A percentile compares a stretch with the other conserved stretches of the same genome.
Evolutionary conservation across 2,888 invertebrate species (phyloP).

Genomic region (Schizaphis graminum): DNA sequence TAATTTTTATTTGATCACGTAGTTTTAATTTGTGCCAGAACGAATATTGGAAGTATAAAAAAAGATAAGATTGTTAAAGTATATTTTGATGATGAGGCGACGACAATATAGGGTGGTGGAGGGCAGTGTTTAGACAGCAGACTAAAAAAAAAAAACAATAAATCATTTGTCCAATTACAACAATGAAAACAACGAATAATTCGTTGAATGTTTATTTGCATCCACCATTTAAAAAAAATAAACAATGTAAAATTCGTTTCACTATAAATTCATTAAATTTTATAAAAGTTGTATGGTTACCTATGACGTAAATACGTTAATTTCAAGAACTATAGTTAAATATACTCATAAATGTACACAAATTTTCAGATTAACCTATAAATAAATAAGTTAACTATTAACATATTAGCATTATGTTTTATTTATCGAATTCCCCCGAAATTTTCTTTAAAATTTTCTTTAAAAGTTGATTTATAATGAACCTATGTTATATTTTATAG

Average conservation of each 20-base stretch:
- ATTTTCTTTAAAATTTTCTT: neutral
- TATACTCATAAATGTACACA: neutral
- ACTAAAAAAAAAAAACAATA: conserved; percentile 28
- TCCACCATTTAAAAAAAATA: neutral
- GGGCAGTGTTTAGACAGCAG: neutral
- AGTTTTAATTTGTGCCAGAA: conserved; percentile 2
- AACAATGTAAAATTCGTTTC: neutral
- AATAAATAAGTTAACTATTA: neutral
- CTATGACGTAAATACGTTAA: neutral
- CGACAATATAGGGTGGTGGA: neutral
- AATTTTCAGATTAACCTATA: neutral
- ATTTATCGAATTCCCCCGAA: neutral
- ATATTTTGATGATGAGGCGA: conserved; percentile 36
- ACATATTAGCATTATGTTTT: neutral
- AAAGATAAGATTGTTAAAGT: conserved; percentile 35
- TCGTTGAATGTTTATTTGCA: neutral
- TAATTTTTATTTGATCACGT: conserved; percentile 20
- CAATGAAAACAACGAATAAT: conserved; percentile 9
- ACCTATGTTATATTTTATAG: neutral
- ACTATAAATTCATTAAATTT: neutral
- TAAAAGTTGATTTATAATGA: neutral
- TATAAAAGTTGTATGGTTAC: neutral
- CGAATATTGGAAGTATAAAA: neutral
- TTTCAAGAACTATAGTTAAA: neutral
- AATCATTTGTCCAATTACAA: conserved; percentile 24